Evolutionary conservation across 2,888 invertebrate species (phyloP), one percentile per base, ranked within the genome.

Genomic region (Alviniconcha strummeri): DNA sequence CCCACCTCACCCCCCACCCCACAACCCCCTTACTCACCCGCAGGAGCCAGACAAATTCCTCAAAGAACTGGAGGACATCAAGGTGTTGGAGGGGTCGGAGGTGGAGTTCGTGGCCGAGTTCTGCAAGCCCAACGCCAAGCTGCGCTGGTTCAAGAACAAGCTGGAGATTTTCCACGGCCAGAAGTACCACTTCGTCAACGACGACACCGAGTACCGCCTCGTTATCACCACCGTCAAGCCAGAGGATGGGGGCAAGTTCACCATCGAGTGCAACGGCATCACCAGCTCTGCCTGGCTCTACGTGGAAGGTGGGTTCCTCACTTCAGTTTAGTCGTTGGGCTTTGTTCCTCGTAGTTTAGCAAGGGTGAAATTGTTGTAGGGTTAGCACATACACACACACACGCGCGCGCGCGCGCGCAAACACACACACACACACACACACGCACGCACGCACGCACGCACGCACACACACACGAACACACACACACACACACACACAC

Each of bases 161-260:
- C 92, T 98, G 97, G 99, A 99, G 95, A 95, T 98, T 81, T 99
- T 99, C 95, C 96, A 97, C 87, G 98, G 99, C 88, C 96, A 98
- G 84, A 99, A 98, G 94, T 99, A 97, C 94, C 98, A 99, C 94
- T 97, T 99, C 85, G 97, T 89, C 82, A 97, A 96, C 92, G 98
- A 99, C 93, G 97, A 96, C 91, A 98, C 98, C 92, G 96, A 96
- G 0, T 98, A 99, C 94, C 97, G 96, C 91, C 95, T 99, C 87
- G 96, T 97, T 88, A 98, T 99, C 91, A 95, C 95, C 93, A 96
- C 96, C 91, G 98, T 99, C 0, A 98, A 97, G 94, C 97, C 97
- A 69, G 99, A 99, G 90, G 99, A 99, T 94, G 97, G 97, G 89
- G 99, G 99, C 90, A 98, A 98, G 95, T 99, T 98, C 93, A 97